These are phyloP conservation scores for Tanaodytes sp. DNA, from an alignment of 2,888 invertebrate species.

Conservation along the genomic window DNA sequence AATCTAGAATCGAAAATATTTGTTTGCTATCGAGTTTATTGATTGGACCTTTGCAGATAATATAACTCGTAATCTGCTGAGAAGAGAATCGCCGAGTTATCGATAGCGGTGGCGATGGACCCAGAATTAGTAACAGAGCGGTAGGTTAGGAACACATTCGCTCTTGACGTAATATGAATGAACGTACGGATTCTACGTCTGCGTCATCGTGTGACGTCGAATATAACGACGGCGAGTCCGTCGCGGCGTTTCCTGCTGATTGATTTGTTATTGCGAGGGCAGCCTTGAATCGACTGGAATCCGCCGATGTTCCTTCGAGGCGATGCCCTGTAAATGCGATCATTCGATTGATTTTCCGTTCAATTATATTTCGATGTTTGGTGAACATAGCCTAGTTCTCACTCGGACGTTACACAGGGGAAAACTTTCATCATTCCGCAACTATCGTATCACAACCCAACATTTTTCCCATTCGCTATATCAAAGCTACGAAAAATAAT, in stretches of 20 bases:
- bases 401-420: too few relatives aligned
- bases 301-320: conserved; percentile 29
- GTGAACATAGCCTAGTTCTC: too few relatives aligned
- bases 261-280: conserved; percentile 53
- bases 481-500: too few relatives aligned
- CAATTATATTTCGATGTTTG: conserved; percentile 19
- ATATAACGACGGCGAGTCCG: conserved; percentile 54
- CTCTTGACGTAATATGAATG: conserved; percentile 51
- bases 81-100: too few relatives aligned
- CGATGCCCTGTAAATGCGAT: conserved; percentile 38
- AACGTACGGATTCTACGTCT: conserved; percentile 49
- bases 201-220: conserved; percentile 57
- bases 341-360: conserved; percentile 38
- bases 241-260: conserved; percentile 47
- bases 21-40: too few relatives aligned
- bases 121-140: conserved; percentile 23
- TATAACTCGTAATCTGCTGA: too few relatives aligned
- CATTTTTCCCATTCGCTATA: too few relatives aligned
- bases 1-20: too few relatives aligned
- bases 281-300: conserved; percentile 41
- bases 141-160: conserved; percentile 36
- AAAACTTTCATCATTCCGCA: too few relatives aligned
- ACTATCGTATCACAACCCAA: too few relatives aligned
- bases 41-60: too few relatives aligned
- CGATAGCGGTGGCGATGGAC: too few relatives aligned